A percentile compares a stretch with the other conserved stretches of the same genome.
Evolutionary conservation across 2,113 vertebrate genomes (phyloP).

Genomic region (Vanacampus margaritifer): DNA sequence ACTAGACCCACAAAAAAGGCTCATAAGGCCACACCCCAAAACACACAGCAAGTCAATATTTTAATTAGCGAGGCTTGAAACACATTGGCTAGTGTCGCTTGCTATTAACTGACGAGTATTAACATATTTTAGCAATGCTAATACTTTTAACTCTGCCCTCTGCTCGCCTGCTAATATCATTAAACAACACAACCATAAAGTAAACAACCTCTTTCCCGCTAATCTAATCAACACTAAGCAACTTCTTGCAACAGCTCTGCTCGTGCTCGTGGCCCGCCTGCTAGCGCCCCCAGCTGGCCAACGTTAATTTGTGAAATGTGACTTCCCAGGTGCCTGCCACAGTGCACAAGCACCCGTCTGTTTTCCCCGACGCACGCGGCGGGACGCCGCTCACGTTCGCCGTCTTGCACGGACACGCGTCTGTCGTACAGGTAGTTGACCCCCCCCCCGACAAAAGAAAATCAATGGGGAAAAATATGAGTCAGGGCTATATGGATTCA

Average conservation of each 20-base stretch:
- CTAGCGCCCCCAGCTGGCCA: conserved; percentile 42
- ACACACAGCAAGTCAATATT: too few species aligned
- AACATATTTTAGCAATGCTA: too few species aligned
- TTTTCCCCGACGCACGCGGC: conserved; percentile 98
- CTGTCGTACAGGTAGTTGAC: conserved; percentile 94
- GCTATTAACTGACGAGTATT: too few species aligned
- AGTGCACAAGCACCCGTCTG: conserved; percentile 98
- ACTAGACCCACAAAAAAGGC: too few species aligned
- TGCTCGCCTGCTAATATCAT: too few species aligned
- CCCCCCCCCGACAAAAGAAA: background rate
- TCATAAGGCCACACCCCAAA: too few species aligned
- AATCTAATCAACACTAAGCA: too few species aligned
- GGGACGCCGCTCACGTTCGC: conserved; percentile 99
- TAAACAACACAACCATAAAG: too few species aligned
- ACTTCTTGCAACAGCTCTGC: background rate
- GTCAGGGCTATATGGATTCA: background rate
- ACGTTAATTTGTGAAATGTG: conserved; percentile 74
- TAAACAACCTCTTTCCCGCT: background rate
- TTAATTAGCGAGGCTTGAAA: too few species aligned
- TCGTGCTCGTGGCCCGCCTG: conserved; percentile 9
- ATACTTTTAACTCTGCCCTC: background rate
- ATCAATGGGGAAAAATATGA: background rate
- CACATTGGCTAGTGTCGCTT: too few species aligned
- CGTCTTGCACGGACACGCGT: conserved; percentile 99
- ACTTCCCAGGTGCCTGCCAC: conserved; percentile 97